phyloP scores from a whole-genome alignment of 2,797 vertebrate species.

The Micrastur ruficollis region DNA sequence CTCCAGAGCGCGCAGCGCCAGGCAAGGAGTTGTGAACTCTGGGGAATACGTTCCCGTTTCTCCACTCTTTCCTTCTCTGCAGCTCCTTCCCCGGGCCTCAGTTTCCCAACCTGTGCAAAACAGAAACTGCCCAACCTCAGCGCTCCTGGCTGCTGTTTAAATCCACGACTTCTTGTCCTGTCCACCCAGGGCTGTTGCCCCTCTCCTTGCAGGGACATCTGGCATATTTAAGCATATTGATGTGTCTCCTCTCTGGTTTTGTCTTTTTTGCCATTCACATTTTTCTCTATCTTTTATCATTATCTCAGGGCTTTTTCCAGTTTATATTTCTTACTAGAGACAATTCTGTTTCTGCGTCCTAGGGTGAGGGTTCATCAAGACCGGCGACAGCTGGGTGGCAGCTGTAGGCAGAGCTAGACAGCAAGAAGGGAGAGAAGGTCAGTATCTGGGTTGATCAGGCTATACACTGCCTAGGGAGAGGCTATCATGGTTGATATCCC shows the following conservation, averaged over 20 bases:
- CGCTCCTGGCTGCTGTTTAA: neutral
- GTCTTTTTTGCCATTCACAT: neutral
- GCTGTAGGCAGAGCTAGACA: neutral
- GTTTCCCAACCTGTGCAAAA: neutral
- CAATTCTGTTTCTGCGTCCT: accelerated
- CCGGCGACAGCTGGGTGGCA: neutral
- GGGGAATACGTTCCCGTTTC: accelerated
- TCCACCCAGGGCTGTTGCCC: no score
- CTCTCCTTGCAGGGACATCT: neutral
- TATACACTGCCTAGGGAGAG: neutral
- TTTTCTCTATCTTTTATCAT: neutral
- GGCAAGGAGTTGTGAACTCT: neutral
- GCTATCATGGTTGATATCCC: accelerated
- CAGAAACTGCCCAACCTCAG: neutral
- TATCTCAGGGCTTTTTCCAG: neutral
- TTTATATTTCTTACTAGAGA: neutral
- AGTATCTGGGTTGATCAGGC: accelerated
- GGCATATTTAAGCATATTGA: neutral
- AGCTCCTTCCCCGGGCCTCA: neutral
- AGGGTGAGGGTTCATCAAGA: neutral
- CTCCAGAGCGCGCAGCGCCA: neutral
- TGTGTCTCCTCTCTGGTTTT: neutral
- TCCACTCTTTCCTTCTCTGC: neutral
- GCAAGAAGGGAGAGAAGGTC: neutral
- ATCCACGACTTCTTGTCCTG: neutral